Evolutionary conservation across 2,113 vertebrate genomes (phyloP).

Genomic region (Xenopus borealis): DNA sequence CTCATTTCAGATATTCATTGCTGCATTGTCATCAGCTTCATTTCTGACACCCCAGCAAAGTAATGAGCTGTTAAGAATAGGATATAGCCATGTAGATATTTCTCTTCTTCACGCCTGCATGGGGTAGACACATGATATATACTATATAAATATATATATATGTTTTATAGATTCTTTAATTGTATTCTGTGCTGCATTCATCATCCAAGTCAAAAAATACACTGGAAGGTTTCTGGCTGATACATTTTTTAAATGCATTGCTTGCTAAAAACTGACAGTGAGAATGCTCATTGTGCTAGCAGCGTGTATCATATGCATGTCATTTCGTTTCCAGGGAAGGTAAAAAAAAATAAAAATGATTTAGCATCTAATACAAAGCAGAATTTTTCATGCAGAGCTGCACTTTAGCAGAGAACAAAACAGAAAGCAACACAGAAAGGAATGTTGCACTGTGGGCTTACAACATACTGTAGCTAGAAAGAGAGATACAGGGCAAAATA

Average conservation of each 20-base stretch:
- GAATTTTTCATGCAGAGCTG: too few species aligned
- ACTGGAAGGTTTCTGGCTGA: too few species aligned
- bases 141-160: not conserved
- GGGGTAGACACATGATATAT: not conserved
- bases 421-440: too few species aligned
- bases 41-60: constrained; percentile 14
- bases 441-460: too few species aligned
- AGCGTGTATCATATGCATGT: not conserved
- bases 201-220: not conserved
- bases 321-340: too few species aligned
- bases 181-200: not conserved
- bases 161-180: not conserved
- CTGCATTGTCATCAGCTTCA: constrained; percentile 37
- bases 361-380: too few species aligned
- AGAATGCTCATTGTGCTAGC: not conserved
- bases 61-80: constrained; percentile 8
- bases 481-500: too few species aligned
- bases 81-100: constrained; percentile 11
- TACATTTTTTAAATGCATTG: too few species aligned
- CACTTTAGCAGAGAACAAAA: too few species aligned
- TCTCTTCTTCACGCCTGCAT: not conserved
- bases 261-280: not conserved
- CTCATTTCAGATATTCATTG: constrained; percentile 53
- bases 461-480: too few species aligned
- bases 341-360: too few species aligned